These are phyloP conservation scores for Mya arenaria DNA, from an alignment of 1,140 invertebrate species.

Conservation along the genomic window DNA sequence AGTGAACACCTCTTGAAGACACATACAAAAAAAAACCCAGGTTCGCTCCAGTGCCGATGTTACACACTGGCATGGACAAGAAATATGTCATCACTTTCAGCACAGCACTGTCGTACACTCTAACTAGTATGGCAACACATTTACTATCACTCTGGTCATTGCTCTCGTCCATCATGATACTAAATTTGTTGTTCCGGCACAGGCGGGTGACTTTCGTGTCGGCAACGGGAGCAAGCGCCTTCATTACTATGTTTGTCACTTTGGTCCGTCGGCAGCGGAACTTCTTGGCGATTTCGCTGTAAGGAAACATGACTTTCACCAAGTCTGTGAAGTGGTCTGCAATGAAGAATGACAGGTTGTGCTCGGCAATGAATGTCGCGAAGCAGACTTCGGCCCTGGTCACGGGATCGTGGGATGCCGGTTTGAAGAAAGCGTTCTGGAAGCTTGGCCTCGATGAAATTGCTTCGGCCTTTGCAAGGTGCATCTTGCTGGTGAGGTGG, in stretches of 20 bases:
- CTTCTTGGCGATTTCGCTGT: conserved; percentile 44
- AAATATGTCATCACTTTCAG: conserved; percentile 11
- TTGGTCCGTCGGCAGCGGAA: conserved; percentile 26
- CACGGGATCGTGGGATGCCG: no score
- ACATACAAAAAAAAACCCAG: no score
- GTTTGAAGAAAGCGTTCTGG: no score
- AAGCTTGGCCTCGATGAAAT: no score
- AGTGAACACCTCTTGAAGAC: conserved; percentile 31
- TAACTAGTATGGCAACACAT: conserved; percentile 5
- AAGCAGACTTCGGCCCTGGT: no score
- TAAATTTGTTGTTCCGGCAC: conserved; percentile 37
- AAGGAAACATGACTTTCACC: conserved; percentile 42
- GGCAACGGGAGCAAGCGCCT: neutral
- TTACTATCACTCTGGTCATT: conserved; percentile 45
- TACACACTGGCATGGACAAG: conserved; percentile 35
- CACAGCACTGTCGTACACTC: neutral
- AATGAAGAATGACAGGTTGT: no score
- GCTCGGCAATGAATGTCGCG: no score
- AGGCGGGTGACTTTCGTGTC: no score
- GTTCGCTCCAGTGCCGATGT: conserved; percentile 24
- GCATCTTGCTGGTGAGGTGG: no score
- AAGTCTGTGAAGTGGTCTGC: no score
- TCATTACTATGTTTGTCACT: neutral
- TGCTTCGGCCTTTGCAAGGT: no score
- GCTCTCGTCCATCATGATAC: conserved; percentile 44